Evolutionary conservation across 2,113 vertebrate genomes (phyloP), one percentile per base, ranked within the genome.

Genomic region (Lampris incognitus): DNA sequence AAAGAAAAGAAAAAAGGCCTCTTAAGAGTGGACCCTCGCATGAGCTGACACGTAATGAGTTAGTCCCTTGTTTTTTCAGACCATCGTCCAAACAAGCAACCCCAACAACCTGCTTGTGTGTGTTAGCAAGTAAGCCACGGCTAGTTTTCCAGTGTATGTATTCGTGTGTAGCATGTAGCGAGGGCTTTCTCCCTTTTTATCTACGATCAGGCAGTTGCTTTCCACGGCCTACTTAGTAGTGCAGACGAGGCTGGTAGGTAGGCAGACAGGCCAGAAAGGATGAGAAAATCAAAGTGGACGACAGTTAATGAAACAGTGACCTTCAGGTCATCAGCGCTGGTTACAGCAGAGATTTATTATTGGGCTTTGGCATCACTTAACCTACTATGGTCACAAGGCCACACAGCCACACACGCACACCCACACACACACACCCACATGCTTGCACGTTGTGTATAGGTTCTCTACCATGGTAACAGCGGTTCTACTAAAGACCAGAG

Each of bases 261-360:
- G 24, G 38, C 42, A 72, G 85, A 84, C 67, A 61, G 51, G 64
- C 50, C 69, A 39, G 57, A 78, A 78, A 64, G 56, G 77, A 85
- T 77, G 79, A 79, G 76, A 87, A 90, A 92, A 91, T 87, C 91
- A 91, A 85, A 92, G 87, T 87, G 85, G 85, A 90, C 92, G 91
- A 83, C 86, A 91, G 87, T 92, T 93, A 93, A 94, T 94, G 91
- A 92, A 93, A 92, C 64, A 2, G 72, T 86, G 86, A 89, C 92
- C 92, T 93, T 91, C 65, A 69, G 92, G 92, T 92, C 89, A 92
- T 74, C 39, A 65, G 58, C 80, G 80, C 79, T 85, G 85, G 71
- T 88, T 90, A 77, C 39, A 36, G 67, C 63, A 75, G 69, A 91
- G 89, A 94, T 93, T 93, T 94, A 93, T 93, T 87, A 91, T 84